These are phyloP conservation scores for Armadillidium nasatum DNA, from an alignment of 1,140 invertebrate genomes.

Conservation along the genomic window DNA sequence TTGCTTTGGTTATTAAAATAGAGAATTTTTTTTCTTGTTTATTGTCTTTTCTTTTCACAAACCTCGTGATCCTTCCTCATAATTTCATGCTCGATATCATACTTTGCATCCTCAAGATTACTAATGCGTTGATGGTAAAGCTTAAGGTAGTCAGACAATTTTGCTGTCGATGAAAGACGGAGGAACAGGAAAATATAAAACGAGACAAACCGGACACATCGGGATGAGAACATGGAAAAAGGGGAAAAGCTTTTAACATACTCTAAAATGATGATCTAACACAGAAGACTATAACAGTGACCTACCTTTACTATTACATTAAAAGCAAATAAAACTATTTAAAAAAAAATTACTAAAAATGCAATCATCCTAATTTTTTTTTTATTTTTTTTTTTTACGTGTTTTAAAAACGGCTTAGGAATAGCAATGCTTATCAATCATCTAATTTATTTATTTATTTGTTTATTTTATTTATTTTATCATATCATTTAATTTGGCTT, in stretches of 20 bases:
- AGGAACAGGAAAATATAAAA: neutral
- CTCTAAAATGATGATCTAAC: neutral
- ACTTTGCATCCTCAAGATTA: conserved; percentile 89
- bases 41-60: conserved; percentile 31
- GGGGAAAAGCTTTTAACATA: neutral
- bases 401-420: too few species aligned
- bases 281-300: conserved; percentile 2
- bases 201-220: neutral
- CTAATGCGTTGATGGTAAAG: conserved; percentile 78
- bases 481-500: too few species aligned
- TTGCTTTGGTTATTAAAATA: conserved; percentile 7
- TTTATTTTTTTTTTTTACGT: too few species aligned
- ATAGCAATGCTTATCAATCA: too few species aligned
- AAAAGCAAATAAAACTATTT: neutral
- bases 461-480: too few species aligned
- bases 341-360: too few species aligned
- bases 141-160: conserved; percentile 14
- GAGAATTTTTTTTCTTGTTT: neutral
- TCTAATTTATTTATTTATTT: too few species aligned
- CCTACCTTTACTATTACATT: conserved; percentile 8
- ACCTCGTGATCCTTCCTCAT: conserved; percentile 95
- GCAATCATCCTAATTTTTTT: too few species aligned
- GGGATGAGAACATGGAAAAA: conserved; percentile 3
- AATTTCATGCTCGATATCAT: conserved; percentile 96
- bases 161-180: neutral